Conservation (phyloP, 2,113 vertebrate genomes). For the Rhinolophus ferrumequinum region DNA sequence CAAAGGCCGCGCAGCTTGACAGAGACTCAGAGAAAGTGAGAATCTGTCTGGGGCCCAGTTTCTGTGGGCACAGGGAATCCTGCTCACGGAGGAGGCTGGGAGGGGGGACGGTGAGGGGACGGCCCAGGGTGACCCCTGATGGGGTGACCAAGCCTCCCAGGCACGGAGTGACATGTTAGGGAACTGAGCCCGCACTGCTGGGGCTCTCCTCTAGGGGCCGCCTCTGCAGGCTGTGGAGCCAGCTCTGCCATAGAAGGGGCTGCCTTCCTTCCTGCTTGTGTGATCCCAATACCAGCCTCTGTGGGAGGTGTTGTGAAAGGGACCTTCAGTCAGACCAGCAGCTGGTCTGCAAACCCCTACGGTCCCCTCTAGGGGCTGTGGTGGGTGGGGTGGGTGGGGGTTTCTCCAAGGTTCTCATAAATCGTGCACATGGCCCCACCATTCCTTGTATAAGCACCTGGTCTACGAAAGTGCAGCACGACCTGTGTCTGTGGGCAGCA, state of each 20-base stretch:
- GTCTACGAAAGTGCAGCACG: not conserved
- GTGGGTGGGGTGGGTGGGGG: not conserved
- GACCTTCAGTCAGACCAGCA: not conserved
- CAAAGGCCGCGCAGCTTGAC: conserved; percentile 66
- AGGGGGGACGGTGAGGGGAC: no score
- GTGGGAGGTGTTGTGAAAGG: not conserved
- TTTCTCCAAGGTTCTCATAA: not conserved
- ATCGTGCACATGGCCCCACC: fast-evolving
- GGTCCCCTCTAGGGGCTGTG: not conserved
- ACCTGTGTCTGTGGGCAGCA: not conserved
- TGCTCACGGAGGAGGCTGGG: fast-evolving
- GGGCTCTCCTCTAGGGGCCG: not conserved
- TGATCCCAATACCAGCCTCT: not conserved
- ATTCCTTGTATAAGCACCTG: not conserved
- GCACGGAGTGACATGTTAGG: no score
- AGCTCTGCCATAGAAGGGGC: no score
- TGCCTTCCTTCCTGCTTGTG: not conserved
- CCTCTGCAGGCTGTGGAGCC: not conserved
- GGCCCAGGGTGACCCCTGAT: no score
- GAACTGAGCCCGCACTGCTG: not conserved
- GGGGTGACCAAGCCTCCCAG: fast-evolving
- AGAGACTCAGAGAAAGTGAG: not conserved
- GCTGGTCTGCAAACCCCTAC: not conserved
- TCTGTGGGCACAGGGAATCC: fast-evolving
- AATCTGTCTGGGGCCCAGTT: not conserved